Conservation (phyloP, 2,888 invertebrate genomes). For the Anaspis maculata region DNA sequence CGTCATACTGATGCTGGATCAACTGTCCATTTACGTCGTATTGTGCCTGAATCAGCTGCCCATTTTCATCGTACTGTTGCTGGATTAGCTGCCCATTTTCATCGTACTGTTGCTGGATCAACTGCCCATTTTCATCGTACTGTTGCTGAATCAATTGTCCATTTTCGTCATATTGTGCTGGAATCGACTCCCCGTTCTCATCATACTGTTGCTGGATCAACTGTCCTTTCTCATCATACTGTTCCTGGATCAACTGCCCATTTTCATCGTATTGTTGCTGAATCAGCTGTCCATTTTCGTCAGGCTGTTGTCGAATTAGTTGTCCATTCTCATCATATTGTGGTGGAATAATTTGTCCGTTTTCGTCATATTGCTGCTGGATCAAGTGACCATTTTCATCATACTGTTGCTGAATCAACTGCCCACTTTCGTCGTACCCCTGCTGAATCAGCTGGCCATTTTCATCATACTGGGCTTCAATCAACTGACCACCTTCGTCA, state of each 20-base stretch:
- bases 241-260: slow-evolving; percentile 17
- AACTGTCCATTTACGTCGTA: slow-evolving; percentile 20
- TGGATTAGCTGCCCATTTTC: slow-evolving; percentile 19
- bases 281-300: slow-evolving; percentile 22
- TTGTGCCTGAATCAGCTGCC: slow-evolving; percentile 17
- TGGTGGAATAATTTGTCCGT: slow-evolving; percentile 16
- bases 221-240: slow-evolving; percentile 14
- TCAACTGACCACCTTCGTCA: slow-evolving; percentile 21
- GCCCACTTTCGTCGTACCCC: slow-evolving; percentile 25
- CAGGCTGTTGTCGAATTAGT: slow-evolving; percentile 18
- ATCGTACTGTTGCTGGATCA: slow-evolving; percentile 15
- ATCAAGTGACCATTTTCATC: slow-evolving; percentile 20
- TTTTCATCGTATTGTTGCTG: slow-evolving; percentile 21
- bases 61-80: slow-evolving; percentile 23
- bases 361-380: slow-evolving; percentile 18
- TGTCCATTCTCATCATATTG: slow-evolving; percentile 26
- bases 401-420: slow-evolving; percentile 18
- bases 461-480: slow-evolving; percentile 19
- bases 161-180: slow-evolving; percentile 12
- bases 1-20: slow-evolving; percentile 23
- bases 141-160: slow-evolving; percentile 10
- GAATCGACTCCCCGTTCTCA: slow-evolving; percentile 12
- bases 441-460: slow-evolving; percentile 18
- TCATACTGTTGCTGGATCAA: slow-evolving; percentile 12
- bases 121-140: slow-evolving; percentile 13